Conservation (phyloP, 2,113 vertebrate species). For the Albula goreensis region DNA sequence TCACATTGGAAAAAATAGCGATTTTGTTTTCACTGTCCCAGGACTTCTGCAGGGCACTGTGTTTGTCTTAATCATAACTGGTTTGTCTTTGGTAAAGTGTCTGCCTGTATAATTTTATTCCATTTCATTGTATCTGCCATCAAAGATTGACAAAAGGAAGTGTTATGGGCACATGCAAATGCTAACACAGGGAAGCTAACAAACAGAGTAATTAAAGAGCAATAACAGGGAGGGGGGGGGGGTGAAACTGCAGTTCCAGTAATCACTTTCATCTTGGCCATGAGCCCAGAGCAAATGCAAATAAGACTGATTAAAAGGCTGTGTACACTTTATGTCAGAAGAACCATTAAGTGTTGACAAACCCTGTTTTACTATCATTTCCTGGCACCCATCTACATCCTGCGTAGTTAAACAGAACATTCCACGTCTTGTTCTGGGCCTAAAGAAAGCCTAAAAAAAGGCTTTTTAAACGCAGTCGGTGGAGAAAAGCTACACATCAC, state of each 20-base stretch:
- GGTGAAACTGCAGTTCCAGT: constrained; percentile 33
- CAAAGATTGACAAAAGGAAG: constrained; percentile 54
- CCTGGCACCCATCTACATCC: not conserved
- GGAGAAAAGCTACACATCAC: not conserved
- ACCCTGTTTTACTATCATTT: not conserved
- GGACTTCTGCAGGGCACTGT: too few relatives aligned
- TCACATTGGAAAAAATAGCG: too few relatives aligned
- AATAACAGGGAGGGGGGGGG: constrained; percentile 18
- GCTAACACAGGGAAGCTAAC: constrained; percentile 40
- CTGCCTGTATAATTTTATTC: constrained; percentile 25
- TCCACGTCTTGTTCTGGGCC: not conserved
- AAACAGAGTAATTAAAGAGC: constrained; percentile 50
- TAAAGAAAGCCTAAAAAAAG: too few relatives aligned
- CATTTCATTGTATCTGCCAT: constrained; percentile 58
- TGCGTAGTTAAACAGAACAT: not conserved
- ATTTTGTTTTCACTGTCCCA: too few relatives aligned
- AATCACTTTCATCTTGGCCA: constrained; percentile 51
- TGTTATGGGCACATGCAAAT: constrained; percentile 56
- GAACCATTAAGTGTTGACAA: not conserved
- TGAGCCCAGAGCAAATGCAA: constrained; percentile 49
- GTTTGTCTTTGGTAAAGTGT: not conserved
- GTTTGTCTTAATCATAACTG: too few relatives aligned
- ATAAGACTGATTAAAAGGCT: constrained; percentile 43
- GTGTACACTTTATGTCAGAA: not conserved
- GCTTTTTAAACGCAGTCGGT: not conserved